Evolutionary conservation across 2,888 invertebrate species (phyloP), one percentile per base, ranked within the genome.

Genomic region (Andrena bucephala): DNA sequence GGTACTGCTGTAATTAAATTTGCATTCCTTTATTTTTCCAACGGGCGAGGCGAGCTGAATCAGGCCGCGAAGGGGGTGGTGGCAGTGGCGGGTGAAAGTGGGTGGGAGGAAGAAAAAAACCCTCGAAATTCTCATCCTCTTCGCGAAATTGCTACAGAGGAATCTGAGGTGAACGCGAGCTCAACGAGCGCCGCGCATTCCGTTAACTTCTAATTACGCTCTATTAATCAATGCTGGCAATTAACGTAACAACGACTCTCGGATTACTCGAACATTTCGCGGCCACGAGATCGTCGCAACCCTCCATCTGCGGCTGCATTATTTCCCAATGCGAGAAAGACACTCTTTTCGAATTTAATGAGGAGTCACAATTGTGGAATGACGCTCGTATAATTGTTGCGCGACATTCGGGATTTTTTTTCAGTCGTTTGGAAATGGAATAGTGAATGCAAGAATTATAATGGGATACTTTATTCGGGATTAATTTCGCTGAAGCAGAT

Each of bases 1-100:
- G 62, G 66, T 67, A 71, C 66, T 77, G 67, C 50, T 69, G 50
- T 77, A 85, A 85, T 85, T 84, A 85, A 84, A 84, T 85, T 87
- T 81, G 31, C 71, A 85, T 80, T 85, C 79, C 59, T 73, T 80
- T 74, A 63, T 80, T 80, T 80, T 81, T 66, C 52, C 31, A 6
- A 16, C 63, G 27, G 52, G 13, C 20, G 59, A 72, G 69, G 27
- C 50, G 63, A 50, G 69, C 10, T 48, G 67, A 87, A 85, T 65
- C 62, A 75, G 69, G 70, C 70, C 73, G 68, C 70, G 50, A 27
- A 66, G 60, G 42, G 42, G 16, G 16, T 1, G 42, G 42, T 1
- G 1, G 42, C 42, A 42, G 42, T 5, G 42, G 42, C 16, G 42
- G 42, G 42, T 42, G 42, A 42, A 42, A 42, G 42, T 42, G 42